Percentiles rank a stretch among this genome's conserved stretches.
Evolutionary conservation across 2,888 invertebrate genomes (phyloP).

Genomic region (Neelides folsomi): DNA sequence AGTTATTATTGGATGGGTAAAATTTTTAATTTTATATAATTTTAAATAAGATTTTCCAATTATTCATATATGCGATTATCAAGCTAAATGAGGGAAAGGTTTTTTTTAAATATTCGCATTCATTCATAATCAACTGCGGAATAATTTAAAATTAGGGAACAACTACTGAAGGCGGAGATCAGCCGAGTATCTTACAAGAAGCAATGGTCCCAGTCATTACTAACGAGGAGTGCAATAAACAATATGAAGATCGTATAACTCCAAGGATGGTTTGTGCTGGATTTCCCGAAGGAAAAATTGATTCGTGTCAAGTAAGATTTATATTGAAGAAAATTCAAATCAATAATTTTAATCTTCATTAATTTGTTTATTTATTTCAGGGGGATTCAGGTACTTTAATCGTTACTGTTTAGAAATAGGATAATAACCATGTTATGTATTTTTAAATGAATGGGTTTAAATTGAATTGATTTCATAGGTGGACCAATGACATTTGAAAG

Average conservation of each 20-base stretch:
- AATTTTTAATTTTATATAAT: background rate
- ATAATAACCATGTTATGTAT: too few species aligned
- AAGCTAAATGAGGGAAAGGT: background rate
- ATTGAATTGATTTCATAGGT: slow-evolving; percentile 3
- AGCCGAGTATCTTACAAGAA: slow-evolving; percentile 20
- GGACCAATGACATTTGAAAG: slow-evolving; percentile 14
- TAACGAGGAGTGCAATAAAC: slow-evolving; percentile 22
- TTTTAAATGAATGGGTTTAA: too few species aligned
- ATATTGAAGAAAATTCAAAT: background rate
- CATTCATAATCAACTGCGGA: too few species aligned
- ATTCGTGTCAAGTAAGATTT: slow-evolving; percentile 20
- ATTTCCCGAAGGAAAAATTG: slow-evolving; percentile 23
- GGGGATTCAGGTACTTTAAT: slow-evolving; percentile 20
- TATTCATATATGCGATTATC: too few species aligned
- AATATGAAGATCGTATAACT: slow-evolving; percentile 21
- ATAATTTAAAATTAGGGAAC: background rate
- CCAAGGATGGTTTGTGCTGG: slow-evolving; percentile 27
- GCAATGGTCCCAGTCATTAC: slow-evolving; percentile 23
- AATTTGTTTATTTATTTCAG: slow-evolving; percentile 5
- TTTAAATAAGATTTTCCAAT: too few species aligned
- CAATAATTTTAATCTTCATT: background rate
- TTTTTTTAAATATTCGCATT: too few species aligned
- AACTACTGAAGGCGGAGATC: slow-evolving; percentile 18
- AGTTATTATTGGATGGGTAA: slow-evolving; percentile 24
- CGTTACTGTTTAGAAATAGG: too few species aligned